Evolutionary conservation across 2,888 invertebrate genomes (phyloP), one percentile per base, ranked within the genome.

Genomic region (Pilophorus perplexus): DNA sequence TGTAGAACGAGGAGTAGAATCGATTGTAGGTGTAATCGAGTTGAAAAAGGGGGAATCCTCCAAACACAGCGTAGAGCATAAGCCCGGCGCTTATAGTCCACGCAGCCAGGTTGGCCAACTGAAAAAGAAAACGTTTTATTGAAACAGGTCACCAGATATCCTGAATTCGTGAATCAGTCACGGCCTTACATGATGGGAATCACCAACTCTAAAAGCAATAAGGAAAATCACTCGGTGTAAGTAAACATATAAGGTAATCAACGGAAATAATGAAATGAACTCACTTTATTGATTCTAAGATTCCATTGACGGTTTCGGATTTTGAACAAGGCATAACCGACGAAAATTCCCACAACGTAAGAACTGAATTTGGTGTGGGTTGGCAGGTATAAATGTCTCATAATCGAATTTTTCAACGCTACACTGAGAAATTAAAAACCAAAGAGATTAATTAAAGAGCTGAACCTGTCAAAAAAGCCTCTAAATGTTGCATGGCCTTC

Each of bases 1-100:
- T 74, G 71, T 79, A 82, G 38, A 78, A 67, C n/a, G 76, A 74
- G 46, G 77, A 76, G 38, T 38, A 55, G n/a, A n/a, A 38, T 71
- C 75, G 75, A 67, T 77, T 74, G 70, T 77, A 79, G 0, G 72
- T 71, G 66, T 77, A 77, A 50, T 72, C 69, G 23, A 75, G 70
- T 27, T 73, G 68, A 62, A 76, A 74, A 64, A 77, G 76, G 18
- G 72, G 70, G 60, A 75, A 73, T 52, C 73, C 74, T 25, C 75
- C 74, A 50, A 76, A 64, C 42, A 76, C 68, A 3, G 74, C 69
- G 50, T 73, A 69, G 6, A 71, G 44, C 65, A 76, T 71, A 20
- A 73, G 70, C 42, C 66, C 50, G 0, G 66, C 50, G 3, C 67
- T 59, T 14, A 68, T 1, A 1, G 68, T 16, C 74, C 74, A 74